These are phyloP conservation scores for Ptilodon capucinus DNA, from an alignment of 2,888 invertebrate species.

Conservation along the genomic window DNA sequence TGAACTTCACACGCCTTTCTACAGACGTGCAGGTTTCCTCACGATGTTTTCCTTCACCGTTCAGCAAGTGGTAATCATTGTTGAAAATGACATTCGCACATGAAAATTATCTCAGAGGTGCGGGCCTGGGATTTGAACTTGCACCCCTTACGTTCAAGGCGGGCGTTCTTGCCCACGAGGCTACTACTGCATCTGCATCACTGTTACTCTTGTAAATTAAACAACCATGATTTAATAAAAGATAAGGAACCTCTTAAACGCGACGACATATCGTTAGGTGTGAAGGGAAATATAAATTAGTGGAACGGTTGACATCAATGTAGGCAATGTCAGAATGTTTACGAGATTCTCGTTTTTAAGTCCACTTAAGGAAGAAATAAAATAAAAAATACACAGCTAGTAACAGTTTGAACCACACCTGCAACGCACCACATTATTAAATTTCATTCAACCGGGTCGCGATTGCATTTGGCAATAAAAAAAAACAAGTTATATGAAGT, in stretches of 20 bases:
- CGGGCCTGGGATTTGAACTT: too few relatives aligned
- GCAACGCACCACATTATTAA: not conserved
- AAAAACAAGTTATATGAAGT: conserved; percentile 12
- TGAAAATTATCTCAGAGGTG: too few relatives aligned
- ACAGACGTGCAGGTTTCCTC: too few relatives aligned
- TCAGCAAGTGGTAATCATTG: too few relatives aligned
- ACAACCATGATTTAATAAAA: conserved; percentile 1
- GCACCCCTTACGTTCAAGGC: too few relatives aligned
- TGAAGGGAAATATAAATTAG: conserved; percentile 7
- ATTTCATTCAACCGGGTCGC: not conserved
- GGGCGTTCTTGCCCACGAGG: too few relatives aligned
- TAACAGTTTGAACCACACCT: not conserved
- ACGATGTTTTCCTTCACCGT: too few relatives aligned
- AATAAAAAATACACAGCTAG: not conserved
- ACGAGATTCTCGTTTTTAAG: not conserved
- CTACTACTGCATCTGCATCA: too few relatives aligned
- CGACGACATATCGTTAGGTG: conserved; percentile 6
- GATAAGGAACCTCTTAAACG: too few relatives aligned
- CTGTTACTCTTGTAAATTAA: conserved; percentile 6
- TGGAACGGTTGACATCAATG: conserved; percentile 1
- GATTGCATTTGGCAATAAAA: not conserved
- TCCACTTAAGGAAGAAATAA: not conserved
- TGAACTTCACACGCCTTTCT: too few relatives aligned
- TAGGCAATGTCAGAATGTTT: not conserved
- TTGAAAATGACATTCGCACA: too few relatives aligned